Percentiles rank a stretch among this genome's conserved stretches.
These are phyloP conservation scores for Anthopleura sola DNA, from an alignment of 64 coral and sea anemone genomes.

Conservation along the genomic window DNA sequence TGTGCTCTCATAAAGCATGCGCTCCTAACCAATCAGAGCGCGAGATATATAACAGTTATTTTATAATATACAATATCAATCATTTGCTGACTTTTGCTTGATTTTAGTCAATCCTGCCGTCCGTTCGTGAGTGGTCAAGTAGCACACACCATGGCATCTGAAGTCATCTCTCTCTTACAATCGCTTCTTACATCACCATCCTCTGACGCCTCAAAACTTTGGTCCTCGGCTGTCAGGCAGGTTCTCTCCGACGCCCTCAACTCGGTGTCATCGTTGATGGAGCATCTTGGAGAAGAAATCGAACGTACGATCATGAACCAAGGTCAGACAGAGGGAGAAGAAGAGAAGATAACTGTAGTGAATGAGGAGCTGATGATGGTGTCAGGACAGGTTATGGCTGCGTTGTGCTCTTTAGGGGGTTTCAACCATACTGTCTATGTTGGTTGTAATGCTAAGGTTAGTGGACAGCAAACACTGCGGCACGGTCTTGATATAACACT, in stretches of 20 bases:
- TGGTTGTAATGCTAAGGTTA: conserved; percentile 73
- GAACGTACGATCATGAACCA: conserved; percentile 4
- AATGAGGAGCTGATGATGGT: conserved; percentile 28
- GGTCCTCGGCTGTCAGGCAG: conserved; percentile 67
- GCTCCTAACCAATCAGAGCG: no score
- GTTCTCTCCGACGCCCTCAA: conserved; percentile 68
- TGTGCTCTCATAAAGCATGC: no score
- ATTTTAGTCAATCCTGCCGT: conserved; percentile 23
- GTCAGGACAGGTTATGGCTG: conserved; percentile 67
- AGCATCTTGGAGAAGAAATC: conserved; percentile 47
- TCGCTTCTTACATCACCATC: conserved; percentile 39
- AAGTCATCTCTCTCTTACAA: conserved; percentile 83
- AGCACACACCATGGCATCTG: conserved; percentile 91
- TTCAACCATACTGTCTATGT: conserved; percentile 70
- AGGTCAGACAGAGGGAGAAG: conserved; percentile 13
- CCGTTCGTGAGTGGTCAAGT: conserved; percentile 89
- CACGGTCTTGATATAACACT: no score
- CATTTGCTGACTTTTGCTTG: no score
- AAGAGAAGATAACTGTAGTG: conserved; percentile 14
- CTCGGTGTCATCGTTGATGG: conserved; percentile 55
- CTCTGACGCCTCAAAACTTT: conserved; percentile 70
- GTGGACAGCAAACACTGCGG: neutral
- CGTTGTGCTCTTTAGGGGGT: conserved; percentile 79
- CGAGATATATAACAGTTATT: no score
- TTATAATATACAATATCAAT: no score